Base-by-base conservation (phyloP, 2,888 invertebrate species). In the Eilema griseolum region DNA sequence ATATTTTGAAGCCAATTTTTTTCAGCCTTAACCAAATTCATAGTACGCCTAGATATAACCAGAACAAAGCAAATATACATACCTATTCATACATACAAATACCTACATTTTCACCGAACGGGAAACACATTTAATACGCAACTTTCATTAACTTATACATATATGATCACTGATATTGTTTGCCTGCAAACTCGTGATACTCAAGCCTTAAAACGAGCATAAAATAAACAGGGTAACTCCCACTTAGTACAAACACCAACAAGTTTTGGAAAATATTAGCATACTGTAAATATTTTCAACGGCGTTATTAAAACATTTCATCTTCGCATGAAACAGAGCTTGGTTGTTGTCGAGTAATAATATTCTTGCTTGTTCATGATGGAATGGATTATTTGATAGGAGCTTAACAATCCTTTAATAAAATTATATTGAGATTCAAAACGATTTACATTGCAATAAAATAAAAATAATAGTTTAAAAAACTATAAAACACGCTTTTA, bases 281-380 rank as follows among this genome's bases (percentile, higher is more conserved):
- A 70, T 64, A 70, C 46, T 60, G 59, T 57, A 59, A 56, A 37
- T 64, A 61, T 65, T 67, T 65, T 28, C n/a, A 66, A 70, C 61
- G 61, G 61, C 57, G 56, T 70, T 66, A 66, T 60, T 67, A 67
- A 65, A 71, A 71, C 61, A 71, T 71, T 71, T 61, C 37, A 65
- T 65, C 31, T 71, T 65, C 16, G 26, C 37, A 56, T 65, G 33
- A 41, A 56, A 67, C 41, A 28, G 28, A 41, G 41, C 20, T 16
- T 24, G 16, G 41, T 24, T 33, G 61, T 33, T 61, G 37, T 16
- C 8, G 24, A 62, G 37, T 24, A 24, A 24, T 41, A 41, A 62
- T 41, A 62, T 62, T 41, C 16, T 59, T 26, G 37, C 7, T 41
- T 26, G 24, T 26, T 37, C 24, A 16, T 24, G 1, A 23, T 33